Base-by-base conservation (phyloP, 2,888 invertebrate genomes). In the Tryphoninae sp. region DNA sequence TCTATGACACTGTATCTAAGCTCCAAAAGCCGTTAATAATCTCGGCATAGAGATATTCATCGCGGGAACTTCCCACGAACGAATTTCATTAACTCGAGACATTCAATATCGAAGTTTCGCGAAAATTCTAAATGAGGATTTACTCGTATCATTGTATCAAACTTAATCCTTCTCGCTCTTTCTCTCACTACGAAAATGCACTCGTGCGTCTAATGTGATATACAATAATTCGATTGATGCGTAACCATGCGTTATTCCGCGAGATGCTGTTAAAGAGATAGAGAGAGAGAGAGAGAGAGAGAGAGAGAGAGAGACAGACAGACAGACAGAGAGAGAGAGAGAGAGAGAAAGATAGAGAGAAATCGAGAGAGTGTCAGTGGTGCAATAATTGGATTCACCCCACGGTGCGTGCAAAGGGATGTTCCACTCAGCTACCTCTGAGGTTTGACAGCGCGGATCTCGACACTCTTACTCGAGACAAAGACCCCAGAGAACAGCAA, bases 81-180 rank as follows among this genome's bases (percentile, higher is more conserved):
- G 22, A 75, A 58, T 62, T 49, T 74, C 58, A 78, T 78, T 72
- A 55, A 42, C 23, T 33, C 26, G 62, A 74, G 55, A 68, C 68
- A 64, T 64, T 59, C 4, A 55, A 55, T 55, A 13, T 55, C 16
- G 19, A 55, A n/a, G 16, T 55, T 55, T 19, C 6, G 1, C 55
- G 8, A 55, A 55, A 55, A 33, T 33, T 55, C 3, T 9, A 55
- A 55, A 55, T 22, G 19, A 16, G 55, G 6, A 33, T 33, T 33
- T 0, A 6, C 33, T 6, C 33, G 33, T 33, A 7, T 33, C 33
- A 33, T 33, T 33, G 33, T 33, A 33, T 33, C 33, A 1, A 6
- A 33, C 33, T 33, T 33, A 33, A 33, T 33, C 6, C 33, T 33
- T 33, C 33, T 6, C 3, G 0, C 33, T 33, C 33, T 33, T 6